These are phyloP conservation scores for Apolygus lucorum DNA, from an alignment of 1,140 invertebrate species.

Conservation along the genomic window DNA sequence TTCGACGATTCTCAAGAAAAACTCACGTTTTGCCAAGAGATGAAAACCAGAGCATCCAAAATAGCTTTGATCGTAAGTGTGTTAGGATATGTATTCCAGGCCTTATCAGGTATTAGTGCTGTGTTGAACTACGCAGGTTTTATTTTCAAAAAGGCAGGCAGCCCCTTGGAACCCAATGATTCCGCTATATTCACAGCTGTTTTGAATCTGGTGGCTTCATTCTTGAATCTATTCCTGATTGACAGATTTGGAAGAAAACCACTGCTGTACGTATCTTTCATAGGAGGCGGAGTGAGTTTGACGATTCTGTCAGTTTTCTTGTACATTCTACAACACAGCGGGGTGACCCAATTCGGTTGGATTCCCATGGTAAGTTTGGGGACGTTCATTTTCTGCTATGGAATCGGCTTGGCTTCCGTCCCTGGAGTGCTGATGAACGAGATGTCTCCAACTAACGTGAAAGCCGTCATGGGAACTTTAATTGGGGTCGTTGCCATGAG, in stretches of 20 bases:
- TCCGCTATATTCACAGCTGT: not conserved
- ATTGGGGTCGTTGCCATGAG: not conserved
- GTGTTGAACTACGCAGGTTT: not conserved
- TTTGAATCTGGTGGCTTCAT: not conserved
- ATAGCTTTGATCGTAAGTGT: conserved; percentile 8
- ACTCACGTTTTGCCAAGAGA: too few species aligned
- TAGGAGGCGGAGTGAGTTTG: not conserved
- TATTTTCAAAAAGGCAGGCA: not conserved
- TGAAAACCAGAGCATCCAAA: too few species aligned
- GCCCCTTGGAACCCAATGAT: not conserved
- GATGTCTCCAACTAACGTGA: not conserved
- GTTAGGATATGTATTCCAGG: not conserved
- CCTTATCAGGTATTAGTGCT: not conserved
- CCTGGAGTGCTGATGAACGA: not conserved
- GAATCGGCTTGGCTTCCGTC: not conserved
- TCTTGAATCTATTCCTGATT: not conserved
- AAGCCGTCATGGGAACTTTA: not conserved
- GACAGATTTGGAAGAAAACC: conserved; percentile 2
- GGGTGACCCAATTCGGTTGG: not conserved
- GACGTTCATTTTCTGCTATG: not conserved
- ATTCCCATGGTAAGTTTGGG: not conserved
- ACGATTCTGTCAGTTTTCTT: not conserved
- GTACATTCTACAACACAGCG: not conserved
- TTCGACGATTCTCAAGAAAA: too few species aligned
- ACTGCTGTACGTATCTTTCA: not conserved